phyloP scores from a whole-genome alignment of 2,113 vertebrate genomes.

The Passerina amoena region DNA sequence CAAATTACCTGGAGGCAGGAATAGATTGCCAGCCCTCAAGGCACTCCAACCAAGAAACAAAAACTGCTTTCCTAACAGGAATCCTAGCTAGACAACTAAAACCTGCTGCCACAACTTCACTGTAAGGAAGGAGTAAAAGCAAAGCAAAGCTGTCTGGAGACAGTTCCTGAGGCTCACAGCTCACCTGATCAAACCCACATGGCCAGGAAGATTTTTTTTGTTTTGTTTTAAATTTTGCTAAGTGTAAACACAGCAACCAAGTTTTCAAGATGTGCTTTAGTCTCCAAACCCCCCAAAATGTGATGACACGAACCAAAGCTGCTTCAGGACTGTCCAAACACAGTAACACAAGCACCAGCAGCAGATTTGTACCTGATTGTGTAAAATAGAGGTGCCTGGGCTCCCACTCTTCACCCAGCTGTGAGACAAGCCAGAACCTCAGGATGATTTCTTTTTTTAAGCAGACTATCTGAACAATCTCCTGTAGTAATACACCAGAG shows the following conservation, averaged over 20 bases:
- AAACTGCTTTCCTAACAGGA: neutral
- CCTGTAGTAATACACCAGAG: neutral
- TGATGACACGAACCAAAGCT: rapidly evolving
- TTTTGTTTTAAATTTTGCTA: neutral
- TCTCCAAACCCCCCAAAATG: neutral
- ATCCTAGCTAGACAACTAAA: neutral
- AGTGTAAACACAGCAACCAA: neutral
- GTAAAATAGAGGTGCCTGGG: neutral
- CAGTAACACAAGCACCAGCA: neutral
- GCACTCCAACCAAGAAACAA: neutral
- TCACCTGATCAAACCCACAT: neutral
- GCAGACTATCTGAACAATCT: neutral
- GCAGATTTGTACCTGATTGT: neutral
- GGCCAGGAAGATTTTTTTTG: neutral
- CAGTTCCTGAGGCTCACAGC: neutral
- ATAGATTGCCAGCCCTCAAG: neutral
- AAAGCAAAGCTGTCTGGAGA: neutral
- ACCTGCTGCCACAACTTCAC: rapidly evolving
- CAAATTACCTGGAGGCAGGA: neutral
- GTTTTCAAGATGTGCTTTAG: neutral
- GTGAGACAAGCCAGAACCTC: neutral
- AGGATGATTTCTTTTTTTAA: neutral
- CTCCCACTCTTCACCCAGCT: neutral
- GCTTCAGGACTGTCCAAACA: neutral
- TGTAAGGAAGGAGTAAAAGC: neutral